These are phyloP conservation scores for Caenorhabditis sp. DNA, from an alignment of 2,888 invertebrate species.

Conservation along the genomic window DNA sequence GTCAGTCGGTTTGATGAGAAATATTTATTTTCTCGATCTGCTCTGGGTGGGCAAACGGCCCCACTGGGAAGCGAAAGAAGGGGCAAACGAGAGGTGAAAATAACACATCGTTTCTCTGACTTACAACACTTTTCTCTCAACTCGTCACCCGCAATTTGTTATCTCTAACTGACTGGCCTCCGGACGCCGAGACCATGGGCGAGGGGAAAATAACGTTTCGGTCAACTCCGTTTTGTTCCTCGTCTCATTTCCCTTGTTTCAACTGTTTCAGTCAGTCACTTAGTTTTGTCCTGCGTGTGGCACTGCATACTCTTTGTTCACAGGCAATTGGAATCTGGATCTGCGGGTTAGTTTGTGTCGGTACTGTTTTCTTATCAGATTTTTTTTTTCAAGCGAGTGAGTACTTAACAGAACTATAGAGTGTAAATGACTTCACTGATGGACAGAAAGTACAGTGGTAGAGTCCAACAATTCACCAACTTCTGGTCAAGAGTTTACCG, in stretches of 20 bases:
- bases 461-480: too few relatives aligned
- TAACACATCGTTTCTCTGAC: constrained; percentile 23
- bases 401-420: too few relatives aligned
- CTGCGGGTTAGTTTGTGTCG: too few relatives aligned
- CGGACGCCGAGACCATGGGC: constrained; percentile 38
- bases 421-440: too few relatives aligned
- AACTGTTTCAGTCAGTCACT: constrained; percentile 13
- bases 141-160: constrained; percentile 4
- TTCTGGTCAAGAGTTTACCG: too few relatives aligned
- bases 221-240: constrained; percentile 24
- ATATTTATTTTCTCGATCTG: constrained; percentile 8
- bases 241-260: constrained; percentile 14
- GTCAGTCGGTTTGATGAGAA: constrained; percentile 2
- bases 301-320: neutral
- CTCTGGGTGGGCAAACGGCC: neutral
- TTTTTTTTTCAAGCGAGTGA: too few relatives aligned
- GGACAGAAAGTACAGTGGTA: too few relatives aligned
- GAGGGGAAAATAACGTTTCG: constrained; percentile 36
- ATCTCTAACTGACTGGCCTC: constrained; percentile 24
- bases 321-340: too few relatives aligned
- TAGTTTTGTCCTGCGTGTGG: neutral
- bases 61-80: neutral
- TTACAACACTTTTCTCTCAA: constrained; percentile 25
- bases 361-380: too few relatives aligned
- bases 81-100: constrained; percentile 22